These are phyloP conservation scores for Notarius lentiginosus DNA, from an alignment of 2,113 vertebrate genomes.

Conservation along the genomic window DNA sequence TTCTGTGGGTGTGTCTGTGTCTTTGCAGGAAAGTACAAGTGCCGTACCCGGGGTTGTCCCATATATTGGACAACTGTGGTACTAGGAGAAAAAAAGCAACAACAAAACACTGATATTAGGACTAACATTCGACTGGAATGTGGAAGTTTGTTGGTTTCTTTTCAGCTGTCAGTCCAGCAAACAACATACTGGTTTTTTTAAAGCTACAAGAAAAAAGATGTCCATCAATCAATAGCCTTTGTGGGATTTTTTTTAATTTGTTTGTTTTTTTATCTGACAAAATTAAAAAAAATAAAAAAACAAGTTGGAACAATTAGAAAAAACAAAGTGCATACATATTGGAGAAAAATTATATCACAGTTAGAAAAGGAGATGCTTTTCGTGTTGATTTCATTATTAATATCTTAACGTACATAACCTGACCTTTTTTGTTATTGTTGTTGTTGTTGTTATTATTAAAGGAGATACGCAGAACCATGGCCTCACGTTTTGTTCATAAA, in stretches of 20 bases:
- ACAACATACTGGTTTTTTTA: neutral
- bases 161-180: neutral
- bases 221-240: neutral
- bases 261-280: neutral
- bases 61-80: neutral
- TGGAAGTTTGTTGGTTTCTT: neutral
- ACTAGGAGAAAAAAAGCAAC: neutral
- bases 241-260: neutral
- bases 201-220: too few relatives aligned
- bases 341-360: neutral
- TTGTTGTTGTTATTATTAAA: too few relatives aligned
- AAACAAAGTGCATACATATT: neutral
- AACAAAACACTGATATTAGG: neutral
- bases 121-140: neutral
- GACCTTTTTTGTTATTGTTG: too few relatives aligned
- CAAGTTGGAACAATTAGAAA: neutral
- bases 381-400: neutral
- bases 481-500: too few relatives aligned
- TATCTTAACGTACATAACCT: neutral
- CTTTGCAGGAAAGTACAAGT: slow-evolving; percentile 51
- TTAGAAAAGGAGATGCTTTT: neutral
- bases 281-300: neutral
- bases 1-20: slow-evolving; percentile 48
- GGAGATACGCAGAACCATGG: too few relatives aligned
- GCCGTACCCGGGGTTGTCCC: slow-evolving; percentile 57